Evolutionary conservation across 1,140 invertebrate genomes (phyloP), one percentile per base, ranked within the genome.

Genomic region (Carcinoscorpius rotundicauda): DNA sequence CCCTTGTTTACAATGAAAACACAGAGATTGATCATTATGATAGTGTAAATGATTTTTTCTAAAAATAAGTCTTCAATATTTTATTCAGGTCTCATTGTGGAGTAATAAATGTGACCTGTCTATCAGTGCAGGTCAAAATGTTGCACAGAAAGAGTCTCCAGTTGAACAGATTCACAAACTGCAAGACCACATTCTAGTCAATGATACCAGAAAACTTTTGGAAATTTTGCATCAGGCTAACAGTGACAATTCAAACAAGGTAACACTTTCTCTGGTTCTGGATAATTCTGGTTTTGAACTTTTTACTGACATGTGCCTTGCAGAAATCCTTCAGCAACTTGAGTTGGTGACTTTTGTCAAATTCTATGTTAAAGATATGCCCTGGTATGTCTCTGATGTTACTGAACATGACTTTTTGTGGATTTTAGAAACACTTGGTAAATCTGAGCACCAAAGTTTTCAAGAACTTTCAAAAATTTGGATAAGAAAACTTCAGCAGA

Each of bases 381-480:
- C 96, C 0, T 99, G 97, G 97, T 99, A 91, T 76, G 85, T 99
- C 3, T 98, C 95, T 6, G 97, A 99, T 77, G 87, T 87, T 2
- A 91, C 85, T 5, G 70, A 70, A 29, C 72, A 77, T 5, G 96
- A 98, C 79, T 86, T 96, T 61, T 69, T 82, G 69, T 93, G 85
- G 85, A 82, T 82, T 0, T 66, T 83, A n/a, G 64, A 79, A 11
- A 60, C 62, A 66, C 61, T 78, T 65, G 69, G 80, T 49, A 67
- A 66, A 57, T 65, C 48, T 4, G 58, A 67, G 60, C 52, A 60
- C 50, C 52, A 60, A 50, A 68, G 56, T 58, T 55, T 75, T 52
- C 11, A 67, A 49, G n/a, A 61, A 51, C 60, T 75, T 53, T 73
- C 71, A 1, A 69, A 80, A 11, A 77, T 77, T 50, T 88, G 86